Conservation (phyloP, 2,888 invertebrate genomes). For the Yponomeuta evonymella region DNA sequence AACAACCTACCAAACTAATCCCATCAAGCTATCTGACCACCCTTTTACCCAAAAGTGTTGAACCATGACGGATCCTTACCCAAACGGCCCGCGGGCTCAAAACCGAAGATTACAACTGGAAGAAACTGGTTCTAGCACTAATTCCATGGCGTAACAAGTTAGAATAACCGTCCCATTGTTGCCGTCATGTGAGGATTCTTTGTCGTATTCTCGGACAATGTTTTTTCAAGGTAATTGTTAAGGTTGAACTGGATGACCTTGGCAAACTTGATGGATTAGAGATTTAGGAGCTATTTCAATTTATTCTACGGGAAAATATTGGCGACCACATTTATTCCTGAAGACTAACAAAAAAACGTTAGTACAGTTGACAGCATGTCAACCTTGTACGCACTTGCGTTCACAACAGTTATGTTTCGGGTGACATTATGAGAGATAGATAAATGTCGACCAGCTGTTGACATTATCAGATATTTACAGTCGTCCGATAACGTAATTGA, state of each 20-base stretch:
- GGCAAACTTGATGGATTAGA: neutral
- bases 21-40: constrained; percentile 33
- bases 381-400: too few species aligned
- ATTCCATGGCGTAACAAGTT: constrained; percentile 4
- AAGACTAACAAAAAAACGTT: too few species aligned
- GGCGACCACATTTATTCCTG: too few species aligned
- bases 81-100: constrained; percentile 52
- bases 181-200: neutral
- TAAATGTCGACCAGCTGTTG: neutral
- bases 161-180: constrained; percentile 4
- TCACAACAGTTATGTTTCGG: too few species aligned
- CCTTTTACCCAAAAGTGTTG: constrained; percentile 51
- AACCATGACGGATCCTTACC: constrained; percentile 60
- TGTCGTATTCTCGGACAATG: constrained; percentile 10
- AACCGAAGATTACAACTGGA: constrained; percentile 6
- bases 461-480: too few species aligned
- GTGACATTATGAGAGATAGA: too few species aligned
- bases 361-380: too few species aligned
- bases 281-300: neutral
- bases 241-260: constrained; percentile 28
- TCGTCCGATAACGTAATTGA: neutral
- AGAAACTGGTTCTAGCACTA: constrained; percentile 4
- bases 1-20: neutral
- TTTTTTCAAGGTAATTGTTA: constrained; percentile 36
- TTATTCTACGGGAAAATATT: too few species aligned